Evolutionary conservation across 2,113 vertebrate genomes (phyloP), one percentile per base, ranked within the genome.

Genomic region (Tupaia chinensis): DNA sequence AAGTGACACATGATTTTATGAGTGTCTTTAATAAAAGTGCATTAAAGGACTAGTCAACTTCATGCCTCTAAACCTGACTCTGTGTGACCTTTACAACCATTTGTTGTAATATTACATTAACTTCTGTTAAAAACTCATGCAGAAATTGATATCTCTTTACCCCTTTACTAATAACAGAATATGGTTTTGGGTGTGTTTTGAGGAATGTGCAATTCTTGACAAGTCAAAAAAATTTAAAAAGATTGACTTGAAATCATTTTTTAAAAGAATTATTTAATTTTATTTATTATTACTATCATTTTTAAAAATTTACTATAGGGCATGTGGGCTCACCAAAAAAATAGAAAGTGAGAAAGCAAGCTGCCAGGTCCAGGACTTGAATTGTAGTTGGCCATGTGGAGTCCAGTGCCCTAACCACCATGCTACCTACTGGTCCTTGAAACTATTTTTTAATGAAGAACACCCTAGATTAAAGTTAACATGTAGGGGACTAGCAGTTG

Each of bases 381-480:
- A 44, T 44, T 44, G 44, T 44, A 44, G 44, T 44, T 44, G 44
- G 44, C 44, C 44, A 44, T 44, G 44, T 44, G 44, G 44, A 44
- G 44, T 44, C 44, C 44, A 44, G 44, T 44, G 44, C 44, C 44
- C 44, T 44, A 44, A 44, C 44, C 44, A 44, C 5, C 44, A 44
- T 44, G 44, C 44, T 44, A 44, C 44, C 44, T 44, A 44, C 44
- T 44, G 44, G 44, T 44, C 44, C 44, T 44, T 44, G 44, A 44
- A 44, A 44, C 44, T 4, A 44, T 44, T 44, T 44, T 44, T 94
- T 84, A 89, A 63, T 73, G 56, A 54, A 94, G 34, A 96, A 80
- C 17, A 66, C 66, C 70, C 54, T 96, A 15, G 58, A 90, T 97
- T 94, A 94, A 97, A 98, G 96, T 83, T n/a, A 91, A 95, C 95